A percentile compares a stretch with the other conserved stretches of the same genome.
Conservation (phyloP, 1,140 invertebrate genomes). For the Frieseomelitta varia region DNA sequence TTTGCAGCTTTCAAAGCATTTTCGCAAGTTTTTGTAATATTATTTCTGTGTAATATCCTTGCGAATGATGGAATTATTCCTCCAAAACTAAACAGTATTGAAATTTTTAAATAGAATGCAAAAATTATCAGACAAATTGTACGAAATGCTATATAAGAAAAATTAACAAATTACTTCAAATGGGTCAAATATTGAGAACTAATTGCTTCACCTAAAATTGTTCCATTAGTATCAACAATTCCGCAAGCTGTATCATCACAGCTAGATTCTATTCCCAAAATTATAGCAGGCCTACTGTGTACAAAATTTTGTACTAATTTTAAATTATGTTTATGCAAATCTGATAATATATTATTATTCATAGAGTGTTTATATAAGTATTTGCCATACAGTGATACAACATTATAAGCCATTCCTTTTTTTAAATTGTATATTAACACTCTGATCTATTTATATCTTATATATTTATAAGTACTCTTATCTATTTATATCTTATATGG, state of each 20-base stretch:
- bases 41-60: constrained; percentile 89
- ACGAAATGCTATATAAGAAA: constrained; percentile 15
- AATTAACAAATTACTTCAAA: constrained; percentile 83
- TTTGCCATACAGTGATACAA: neutral
- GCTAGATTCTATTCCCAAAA: constrained; percentile 98
- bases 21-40: constrained; percentile 90
- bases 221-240: constrained; percentile 88
- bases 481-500: neutral
- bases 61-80: constrained; percentile 96
- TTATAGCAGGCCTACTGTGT: constrained; percentile 60
- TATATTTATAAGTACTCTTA: too few species aligned
- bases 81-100: constrained; percentile 87
- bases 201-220: constrained; percentile 90
- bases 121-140: neutral
- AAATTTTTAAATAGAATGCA: neutral
- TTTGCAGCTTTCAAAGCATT: constrained; percentile 86
- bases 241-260: constrained; percentile 98
- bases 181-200: constrained; percentile 90
- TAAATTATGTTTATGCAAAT: neutral
- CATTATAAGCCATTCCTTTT: neutral
- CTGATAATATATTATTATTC: neutral
- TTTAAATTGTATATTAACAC: neutral
- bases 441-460: constrained; percentile 10
- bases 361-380: neutral
- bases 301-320: constrained; percentile 1